phyloP scores from a whole-genome alignment of 2,888 invertebrate species.

The Melinaea marsaeus region DNA sequence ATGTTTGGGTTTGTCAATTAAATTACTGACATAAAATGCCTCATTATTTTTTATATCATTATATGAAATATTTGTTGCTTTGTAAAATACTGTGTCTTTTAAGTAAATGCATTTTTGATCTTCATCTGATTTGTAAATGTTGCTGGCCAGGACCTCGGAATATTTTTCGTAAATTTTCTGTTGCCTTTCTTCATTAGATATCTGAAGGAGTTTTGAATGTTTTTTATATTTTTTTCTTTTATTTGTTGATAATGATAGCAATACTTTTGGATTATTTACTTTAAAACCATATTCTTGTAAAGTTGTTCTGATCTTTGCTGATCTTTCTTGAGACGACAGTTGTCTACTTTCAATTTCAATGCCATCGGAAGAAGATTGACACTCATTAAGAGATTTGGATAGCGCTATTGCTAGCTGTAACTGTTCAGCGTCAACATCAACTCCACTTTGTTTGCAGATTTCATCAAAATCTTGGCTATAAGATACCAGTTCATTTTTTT shows the following conservation, averaged over 20 bases:
- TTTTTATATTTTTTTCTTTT: slow-evolving; percentile 47
- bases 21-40: slow-evolving; percentile 65
- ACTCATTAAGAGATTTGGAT: slow-evolving; percentile 75
- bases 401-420: slow-evolving; percentile 82
- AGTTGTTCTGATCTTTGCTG: slow-evolving; percentile 67
- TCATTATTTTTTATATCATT: slow-evolving; percentile 45
- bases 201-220: slow-evolving; percentile 51
- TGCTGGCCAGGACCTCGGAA: slow-evolving; percentile 51
- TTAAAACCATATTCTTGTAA: slow-evolving; percentile 81
- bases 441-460: slow-evolving; percentile 61
- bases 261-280: slow-evolving; percentile 53
- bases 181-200: slow-evolving; percentile 48
- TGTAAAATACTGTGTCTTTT: slow-evolving; percentile 40
- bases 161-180: slow-evolving; percentile 57
- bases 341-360: slow-evolving; percentile 30
- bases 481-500: slow-evolving; percentile 54
- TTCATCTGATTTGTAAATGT: slow-evolving; percentile 14
- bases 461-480: slow-evolving; percentile 64
- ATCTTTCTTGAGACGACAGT: slow-evolving; percentile 49
- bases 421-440: slow-evolving; percentile 81
- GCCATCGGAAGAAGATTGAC: slow-evolving; percentile 25
- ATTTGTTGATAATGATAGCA: slow-evolving; percentile 24
- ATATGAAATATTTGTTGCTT: slow-evolving; percentile 52
- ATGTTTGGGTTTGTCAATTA: slow-evolving; percentile 61
- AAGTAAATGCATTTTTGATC: slow-evolving; percentile 20